Base-by-base conservation (phyloP, 2,113 vertebrate species). In the Piaya cayana region DNA sequence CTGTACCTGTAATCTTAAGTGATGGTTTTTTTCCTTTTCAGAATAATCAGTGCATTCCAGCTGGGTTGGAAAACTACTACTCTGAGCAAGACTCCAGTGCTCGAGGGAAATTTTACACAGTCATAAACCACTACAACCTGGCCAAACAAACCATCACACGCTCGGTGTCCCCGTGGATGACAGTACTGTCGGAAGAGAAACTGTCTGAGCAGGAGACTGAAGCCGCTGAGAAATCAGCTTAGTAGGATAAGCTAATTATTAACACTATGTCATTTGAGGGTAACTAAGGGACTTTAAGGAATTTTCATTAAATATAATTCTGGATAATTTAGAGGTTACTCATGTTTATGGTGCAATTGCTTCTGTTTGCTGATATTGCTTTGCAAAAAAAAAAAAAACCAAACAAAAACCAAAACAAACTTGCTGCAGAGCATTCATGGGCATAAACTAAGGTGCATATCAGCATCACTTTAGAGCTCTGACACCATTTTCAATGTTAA, bases 71-170 rank as follows among this genome's bases (percentile, higher is more conserved):
- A 93, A 98, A 98, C 96, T 99, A 98, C 98, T 99, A 99, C 82
- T 98, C 99, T 4, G 98, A 98, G 80, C 99, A 99, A 97, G 99
- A 98, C 69, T 98, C 98, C 82, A 98, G 95, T 1, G 97, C 98
- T 78, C 98, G 98, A 68, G 99, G 99, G 85, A 99, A 98, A 36
- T 98, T 99, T 95, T 99, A 99, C 95, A 99, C 99, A 4, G 98
- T 99, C 96, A 99, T 99, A 96, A 99, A 99, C 98, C 99, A 99
- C 98, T 99, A 99, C 98, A 99, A 99, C 92, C 98, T 99, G 95
- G 99, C 99, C 97, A 99, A 99, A 96, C 99, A 99, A 98, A 99
- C 98, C 97, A 98, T 99, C 98, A 98, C 99, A 2, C 98, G 99
- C 93, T 99, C 99, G 0, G 99, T 99, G 63, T 99, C 99, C 3